Conservation (phyloP, 2,113 vertebrate species). For the Otolemur garnettii region DNA sequence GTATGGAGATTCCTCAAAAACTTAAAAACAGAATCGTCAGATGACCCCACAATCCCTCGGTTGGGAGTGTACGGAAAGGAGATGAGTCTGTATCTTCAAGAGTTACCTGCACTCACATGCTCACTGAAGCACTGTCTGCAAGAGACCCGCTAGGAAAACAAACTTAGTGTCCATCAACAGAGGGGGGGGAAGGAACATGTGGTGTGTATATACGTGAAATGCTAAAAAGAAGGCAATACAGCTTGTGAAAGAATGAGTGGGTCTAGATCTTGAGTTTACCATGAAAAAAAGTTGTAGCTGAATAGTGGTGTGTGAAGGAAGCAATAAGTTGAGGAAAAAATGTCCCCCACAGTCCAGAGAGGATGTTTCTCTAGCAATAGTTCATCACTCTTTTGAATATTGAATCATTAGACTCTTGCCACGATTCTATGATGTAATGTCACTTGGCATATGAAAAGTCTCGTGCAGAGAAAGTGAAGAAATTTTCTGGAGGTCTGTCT, state of each 20-base stretch:
- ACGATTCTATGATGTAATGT: not conserved
- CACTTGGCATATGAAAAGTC: no score
- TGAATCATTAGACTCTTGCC: not conserved
- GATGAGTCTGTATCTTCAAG: not conserved
- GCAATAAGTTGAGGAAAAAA: not conserved
- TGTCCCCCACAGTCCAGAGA: fast-evolving
- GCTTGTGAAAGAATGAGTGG: not conserved
- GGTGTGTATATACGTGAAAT: fast-evolving
- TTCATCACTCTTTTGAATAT: not conserved
- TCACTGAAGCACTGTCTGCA: not conserved
- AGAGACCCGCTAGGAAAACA: not conserved
- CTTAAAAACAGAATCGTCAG: not conserved
- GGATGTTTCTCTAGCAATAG: not conserved
- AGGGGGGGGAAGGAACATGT: not conserved
- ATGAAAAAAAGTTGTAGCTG: not conserved
- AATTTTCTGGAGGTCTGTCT: not conserved
- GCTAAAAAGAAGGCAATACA: not conserved
- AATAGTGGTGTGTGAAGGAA: not conserved
- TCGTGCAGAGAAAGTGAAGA: not conserved
- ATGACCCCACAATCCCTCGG: not conserved
- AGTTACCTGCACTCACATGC: not conserved
- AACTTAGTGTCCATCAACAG: not conserved
- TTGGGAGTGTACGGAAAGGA: not conserved
- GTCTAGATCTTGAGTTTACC: not conserved
- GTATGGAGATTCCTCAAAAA: not conserved